These are phyloP conservation scores for Cephalopachus bancanus DNA, from an alignment of 2,797 vertebrate species.

Conservation along the genomic window DNA sequence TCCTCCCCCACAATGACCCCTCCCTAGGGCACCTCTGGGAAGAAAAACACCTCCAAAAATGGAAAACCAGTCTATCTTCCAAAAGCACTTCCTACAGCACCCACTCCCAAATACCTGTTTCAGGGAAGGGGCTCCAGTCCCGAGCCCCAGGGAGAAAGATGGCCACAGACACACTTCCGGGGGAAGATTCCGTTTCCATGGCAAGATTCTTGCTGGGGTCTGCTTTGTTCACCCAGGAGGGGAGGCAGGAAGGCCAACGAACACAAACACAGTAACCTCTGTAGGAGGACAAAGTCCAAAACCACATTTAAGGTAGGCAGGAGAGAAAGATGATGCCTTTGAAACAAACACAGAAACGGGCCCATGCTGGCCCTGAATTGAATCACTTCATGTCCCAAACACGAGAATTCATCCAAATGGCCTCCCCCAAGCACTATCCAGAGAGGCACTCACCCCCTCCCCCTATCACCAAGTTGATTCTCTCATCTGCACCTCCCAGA, in stretches of 20 bases:
- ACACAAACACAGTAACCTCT: neutral
- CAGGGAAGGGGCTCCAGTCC: neutral
- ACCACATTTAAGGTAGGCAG: neutral
- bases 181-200: neutral
- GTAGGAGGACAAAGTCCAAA: neutral
- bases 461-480: neutral
- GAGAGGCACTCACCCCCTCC: neutral
- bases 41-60: neutral
- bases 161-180: neutral
- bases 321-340: neutral
- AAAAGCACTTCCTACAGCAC: neutral
- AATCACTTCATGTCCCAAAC: neutral
- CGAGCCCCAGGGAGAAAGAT: neutral
- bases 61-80: neutral
- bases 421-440: neutral
- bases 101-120: neutral
- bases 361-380: neutral
- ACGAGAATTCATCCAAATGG: neutral
- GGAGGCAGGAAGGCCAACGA: neutral
- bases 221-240: neutral
- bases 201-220: neutral
- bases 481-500: neutral
- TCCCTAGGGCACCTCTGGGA: neutral
- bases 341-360: neutral
- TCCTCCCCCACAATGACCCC: neutral